Evolutionary conservation across 2,888 invertebrate species (phyloP).

Genomic region (Pollenia angustigena): DNA sequence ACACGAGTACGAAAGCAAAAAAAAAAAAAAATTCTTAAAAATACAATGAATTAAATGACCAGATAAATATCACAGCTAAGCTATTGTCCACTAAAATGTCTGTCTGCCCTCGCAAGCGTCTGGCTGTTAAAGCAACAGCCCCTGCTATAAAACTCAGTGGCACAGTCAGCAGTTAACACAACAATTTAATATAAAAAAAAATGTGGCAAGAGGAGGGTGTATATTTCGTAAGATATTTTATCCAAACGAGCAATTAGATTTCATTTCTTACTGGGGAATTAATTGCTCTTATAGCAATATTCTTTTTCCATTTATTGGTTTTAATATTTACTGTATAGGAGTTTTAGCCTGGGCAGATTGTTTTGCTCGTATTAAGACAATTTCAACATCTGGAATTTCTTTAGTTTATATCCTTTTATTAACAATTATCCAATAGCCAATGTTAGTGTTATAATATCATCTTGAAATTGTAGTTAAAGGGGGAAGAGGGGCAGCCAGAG

Average conservation of each 20-base stretch:
- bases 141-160: constrained; percentile 75
- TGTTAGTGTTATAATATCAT: constrained; percentile 7
- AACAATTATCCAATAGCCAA: constrained; percentile 71
- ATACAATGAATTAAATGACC: constrained; percentile 76
- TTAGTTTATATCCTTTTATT: constrained; percentile 60
- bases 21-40: constrained; percentile 72
- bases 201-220: constrained; percentile 65
- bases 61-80: constrained; percentile 72
- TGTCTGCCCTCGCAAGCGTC: not conserved
- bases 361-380: constrained; percentile 30
- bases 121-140: constrained; percentile 53
- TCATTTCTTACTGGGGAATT: constrained; percentile 83
- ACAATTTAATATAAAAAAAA: constrained; percentile 77
- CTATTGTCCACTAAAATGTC: constrained; percentile 57
- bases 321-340: constrained; percentile 26
- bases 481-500: not conserved
- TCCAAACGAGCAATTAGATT: constrained; percentile 83
- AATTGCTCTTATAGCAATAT: constrained; percentile 78
- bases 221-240: constrained; percentile 68
- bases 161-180: constrained; percentile 83
- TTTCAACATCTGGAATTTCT: constrained; percentile 69
- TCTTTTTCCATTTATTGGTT: constrained; percentile 31
- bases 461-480: not conserved
- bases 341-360: constrained; percentile 1
- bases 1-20: constrained; percentile 70